Base-by-base conservation (phyloP, 2,113 vertebrate species). In the Speoplatyrhinus poulsoni region DNA sequence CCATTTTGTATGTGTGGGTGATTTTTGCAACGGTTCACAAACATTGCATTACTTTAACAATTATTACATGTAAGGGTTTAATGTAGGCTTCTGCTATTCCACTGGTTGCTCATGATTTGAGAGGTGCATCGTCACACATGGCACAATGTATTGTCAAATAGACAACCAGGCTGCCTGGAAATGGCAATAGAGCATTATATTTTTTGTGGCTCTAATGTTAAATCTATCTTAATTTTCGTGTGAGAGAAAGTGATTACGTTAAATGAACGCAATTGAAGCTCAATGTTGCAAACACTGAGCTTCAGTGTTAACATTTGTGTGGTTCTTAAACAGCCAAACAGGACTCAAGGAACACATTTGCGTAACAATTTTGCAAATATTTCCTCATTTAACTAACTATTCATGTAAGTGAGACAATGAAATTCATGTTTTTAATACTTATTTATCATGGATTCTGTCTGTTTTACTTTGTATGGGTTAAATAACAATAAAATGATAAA, bases 401-500 rank as follows among this genome's bases (percentile, higher is more conserved):
- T 77, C 36, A 19, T 72, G 11, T 19, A 67, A 26, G 26, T 26
- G 26, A 26, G 26, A 26, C 26, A 26, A 26, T 26, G 26, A 26
- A 26, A 26, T 26, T 26, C 66, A 76, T 65, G 83, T 83, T 75
- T 78, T 71, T 50, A 62, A 49, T 77, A 65, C 63, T 33, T 89
- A 88, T 88, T 88, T 85, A 85, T 88, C 82, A 76, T 71, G 54
- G 46, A 26, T 79, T 57, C 77, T 69, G 50, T 77, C 53, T 82
- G 77, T 83, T 85, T 86, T 75, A 75, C 53, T 64, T 81, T 47
- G 64, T 66, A 48, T 61, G 47, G 76, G 49, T 69, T 71, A 80
- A 82, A 84, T 85, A 81, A 75, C 85, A 90, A 84, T 89, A 88
- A 88, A 90, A 68, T 53, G 65, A 50, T 67, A 36, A 26, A 65